Base-by-base conservation (phyloP, 2,113 vertebrate genomes). In the Dendrocopos noguchii region DNA sequence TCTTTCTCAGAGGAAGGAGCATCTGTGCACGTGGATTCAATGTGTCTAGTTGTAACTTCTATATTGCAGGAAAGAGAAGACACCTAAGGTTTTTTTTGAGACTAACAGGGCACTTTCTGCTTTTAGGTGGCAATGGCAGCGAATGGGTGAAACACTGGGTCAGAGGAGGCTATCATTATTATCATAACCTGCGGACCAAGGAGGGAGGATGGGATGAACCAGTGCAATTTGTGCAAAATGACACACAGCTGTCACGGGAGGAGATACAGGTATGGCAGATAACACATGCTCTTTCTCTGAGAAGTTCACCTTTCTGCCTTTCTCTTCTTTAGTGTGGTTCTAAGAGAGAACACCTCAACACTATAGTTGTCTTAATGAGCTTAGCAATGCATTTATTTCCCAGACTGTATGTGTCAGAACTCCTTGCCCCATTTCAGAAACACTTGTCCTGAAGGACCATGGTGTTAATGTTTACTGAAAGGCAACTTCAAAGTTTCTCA, bases 101-200 rank as follows among this genome's bases (percentile, higher is more conserved):
- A 46, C 52, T 87, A 72, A 74, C 28, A 8, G n/a, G 75, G 57
- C 12, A 5, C 16, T 94, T 22, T 94, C 76, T 96, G 46, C 73
- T 91, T 25, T 28, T 95, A 99, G 99, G 98, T 22, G 97, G 98
- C 87, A 99, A 98, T 47, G 97, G 87, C 92, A 99, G 98, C 28
- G 98, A 98, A 3, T 99, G 99, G 98, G 98, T 98, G 95, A 98
- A 98, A 72, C 99, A 99, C 97, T 99, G 99, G 99, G 99, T 99
- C 80, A 99, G 99, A 96, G 99, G 99, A 50, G 99, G 99, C 74
- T 99, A 99, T 92, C 98, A 99, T 90, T 99, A 99, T 95, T 99
- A 98, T 94, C 98, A 98, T 92, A 99, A 99, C 68, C 95, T 99
- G 93, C 95, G 88, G 29, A 98, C 97, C 29, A 97, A 96, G 72